These are phyloP conservation scores for Cuniculus paca DNA, from an alignment of 2,797 vertebrate genomes.

Conservation along the genomic window DNA sequence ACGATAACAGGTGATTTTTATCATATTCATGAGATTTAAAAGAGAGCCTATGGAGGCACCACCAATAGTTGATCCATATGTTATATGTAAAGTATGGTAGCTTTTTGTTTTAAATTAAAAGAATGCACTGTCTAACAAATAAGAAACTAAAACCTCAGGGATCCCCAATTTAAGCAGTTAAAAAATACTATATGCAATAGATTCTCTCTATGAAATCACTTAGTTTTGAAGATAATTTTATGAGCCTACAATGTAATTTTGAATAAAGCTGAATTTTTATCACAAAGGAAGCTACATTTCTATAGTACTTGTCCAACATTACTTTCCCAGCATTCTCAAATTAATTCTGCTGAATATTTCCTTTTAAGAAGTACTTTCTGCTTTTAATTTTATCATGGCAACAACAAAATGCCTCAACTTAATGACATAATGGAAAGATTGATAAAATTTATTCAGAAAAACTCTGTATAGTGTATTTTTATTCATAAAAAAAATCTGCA, in stretches of 20 bases:
- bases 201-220: slow-evolving; percentile 58
- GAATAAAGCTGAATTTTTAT: slow-evolving; percentile 65
- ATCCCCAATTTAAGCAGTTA: slow-evolving; percentile 53
- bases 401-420: slow-evolving; percentile 63
- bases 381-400: slow-evolving; percentile 71
- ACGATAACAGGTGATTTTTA: not conserved
- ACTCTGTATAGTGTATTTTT: slow-evolving; percentile 69
- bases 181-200: slow-evolving; percentile 46
- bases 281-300: slow-evolving; percentile 70
- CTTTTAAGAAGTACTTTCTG: slow-evolving; percentile 73
- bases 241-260: slow-evolving; percentile 69
- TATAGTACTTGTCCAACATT: slow-evolving; percentile 75
- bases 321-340: slow-evolving; percentile 80
- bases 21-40: not conserved
- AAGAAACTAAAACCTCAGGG: slow-evolving; percentile 25
- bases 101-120: not conserved
- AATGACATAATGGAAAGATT: slow-evolving; percentile 73
- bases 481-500: slow-evolving; percentile 59
- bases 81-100: not conserved
- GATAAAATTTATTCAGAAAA: slow-evolving; percentile 85
- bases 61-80: not conserved
- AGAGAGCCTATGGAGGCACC: not conserved
- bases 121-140: not conserved
- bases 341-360: slow-evolving; percentile 84
- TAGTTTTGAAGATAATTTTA: slow-evolving; percentile 65